Evolutionary conservation across 35 echinoderm and acorn worm species (phyloP), one percentile per base, ranked within the genome.

Genomic region (Nesometra sesokonis): DNA sequence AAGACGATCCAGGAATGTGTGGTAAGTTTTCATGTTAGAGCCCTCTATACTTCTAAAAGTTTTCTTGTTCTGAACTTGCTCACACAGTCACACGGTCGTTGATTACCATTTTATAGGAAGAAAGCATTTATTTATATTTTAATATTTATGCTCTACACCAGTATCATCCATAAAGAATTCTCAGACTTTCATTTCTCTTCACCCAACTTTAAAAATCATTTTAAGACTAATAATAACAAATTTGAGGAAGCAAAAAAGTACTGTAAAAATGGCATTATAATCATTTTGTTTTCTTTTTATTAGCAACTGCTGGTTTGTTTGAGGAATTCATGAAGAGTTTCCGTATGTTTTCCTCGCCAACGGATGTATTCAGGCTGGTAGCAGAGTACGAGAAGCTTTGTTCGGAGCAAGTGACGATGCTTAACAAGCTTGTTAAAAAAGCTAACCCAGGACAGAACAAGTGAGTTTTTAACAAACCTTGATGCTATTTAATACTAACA

Each of bases 261-360:
- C 17, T 1, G 33, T 33, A 32, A 34, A 87, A 33, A 29, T 34
- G 19, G 85, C 33, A 35, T 82, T 33, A 27, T 34, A 9, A 87
- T 81, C 23, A 33, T 35, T 39, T 19, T 76, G 0, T 82, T 77
- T 57, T 80, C 39, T 96, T 35, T 52, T 81, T 30, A 34, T 3
- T 80, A 99, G 96, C 96, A 11, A 92, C 96, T 7, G 96, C 94
- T 82, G 92, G 96, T 21, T 33, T 99, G 15, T 99, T 89, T 83
- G 93, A 94, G 34, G 92, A 99, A 17, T 99, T 99, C 77, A 86
- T 90, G 36, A 43, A 77, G 7, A 86, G 88, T 78, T 92, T 94
- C 37, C 90, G 88, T 77, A 87, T 81, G 32, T 88, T 88, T 38
- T 90, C 91, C 85, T 94, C 96, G 30, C 82, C 93, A 13, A 86